phyloP scores from a whole-genome alignment of 2,888 invertebrate species.

The Fragum fragum region DNA sequence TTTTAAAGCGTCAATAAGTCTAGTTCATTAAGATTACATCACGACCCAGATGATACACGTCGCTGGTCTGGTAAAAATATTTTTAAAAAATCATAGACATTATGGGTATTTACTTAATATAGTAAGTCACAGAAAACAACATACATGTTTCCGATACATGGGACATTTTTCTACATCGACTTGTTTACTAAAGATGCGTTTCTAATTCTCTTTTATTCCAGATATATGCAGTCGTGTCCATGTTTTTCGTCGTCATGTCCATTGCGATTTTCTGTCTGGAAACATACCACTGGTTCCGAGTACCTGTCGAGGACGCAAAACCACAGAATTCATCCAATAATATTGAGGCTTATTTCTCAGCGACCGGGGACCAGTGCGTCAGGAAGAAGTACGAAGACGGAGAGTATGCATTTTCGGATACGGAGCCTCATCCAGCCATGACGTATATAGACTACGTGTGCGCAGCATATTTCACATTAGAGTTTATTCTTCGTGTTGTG shows the following conservation, averaged over 20 bases:
- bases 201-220: too few relatives aligned
- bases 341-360: constrained; percentile 53
- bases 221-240: constrained; percentile 84
- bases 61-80: too few relatives aligned
- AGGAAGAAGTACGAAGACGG: constrained; percentile 51
- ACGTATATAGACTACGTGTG: constrained; percentile 81
- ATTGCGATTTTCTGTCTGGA: constrained; percentile 85
- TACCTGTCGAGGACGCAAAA: constrained; percentile 71
- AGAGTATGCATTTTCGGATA: constrained; percentile 68
- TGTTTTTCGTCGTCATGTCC: constrained; percentile 84
- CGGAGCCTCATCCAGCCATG: constrained; percentile 81
- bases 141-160: too few relatives aligned
- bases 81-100: too few relatives aligned
- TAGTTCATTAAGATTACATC: too few relatives aligned
- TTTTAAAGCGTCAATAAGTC: too few relatives aligned
- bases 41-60: too few relatives aligned
- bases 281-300: constrained; percentile 83
- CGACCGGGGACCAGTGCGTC: constrained; percentile 70
- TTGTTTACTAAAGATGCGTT: too few relatives aligned
- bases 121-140: too few relatives aligned
- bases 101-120: too few relatives aligned
- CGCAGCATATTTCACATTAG: constrained; percentile 82
- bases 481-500: constrained; percentile 76
- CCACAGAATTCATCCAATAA: constrained; percentile 57
- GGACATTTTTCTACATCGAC: too few relatives aligned